Evolutionary conservation across 2,888 invertebrate species (phyloP), one percentile per base, ranked within the genome.

Genomic region (Brachynemurus nebulosus): DNA sequence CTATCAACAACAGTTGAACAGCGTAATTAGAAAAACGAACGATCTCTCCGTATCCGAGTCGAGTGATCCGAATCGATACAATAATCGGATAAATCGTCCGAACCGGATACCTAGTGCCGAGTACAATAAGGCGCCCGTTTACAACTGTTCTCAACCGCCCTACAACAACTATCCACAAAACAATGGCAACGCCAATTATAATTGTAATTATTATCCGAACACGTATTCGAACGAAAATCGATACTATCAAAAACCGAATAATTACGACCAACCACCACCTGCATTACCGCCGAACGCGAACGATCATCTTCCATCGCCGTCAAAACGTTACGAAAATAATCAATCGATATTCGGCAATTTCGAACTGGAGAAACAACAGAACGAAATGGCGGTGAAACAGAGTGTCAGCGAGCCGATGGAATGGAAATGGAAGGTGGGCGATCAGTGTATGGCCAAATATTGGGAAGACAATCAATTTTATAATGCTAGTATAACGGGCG

Each of bases 391-490:
- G 12, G n/a, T 20, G 14, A 40, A 16, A 5, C 25, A 17, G 14
- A 35, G 43, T 34, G 37, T 42, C 18, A 16, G 18, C 17, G 43
- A 25, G 21, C 46, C 43, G n/a, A 23, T 33, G 40, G 34, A 34
- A n/a, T 64, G 66, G 61, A 70, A 69, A 51, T 88, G 85, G 86
- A 80, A 78, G 58, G 67, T 77, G 40, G 89, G 88, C 9, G 89
- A 90, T 59, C 74, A 80, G 47, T 89, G 89, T 58, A 71, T 89
- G 64, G 91, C 91, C 6, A 85, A 88, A 57, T 92, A 92, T 65
- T 91, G 91, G 91, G 90, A 91, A 62, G 91, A 91, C 65, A 81
- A 84, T 57, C 79, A 79, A 68, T 86, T 79, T 65, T 89, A 89
- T 54, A 81, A 83, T 58, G 88, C 88, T 9, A 77, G 80, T 61